Percentiles rank a stretch among this genome's conserved stretches.
Evolutionary conservation across 92 coral and sea anemone species (phyloP).

Genomic region (Bergia puertoricense): DNA sequence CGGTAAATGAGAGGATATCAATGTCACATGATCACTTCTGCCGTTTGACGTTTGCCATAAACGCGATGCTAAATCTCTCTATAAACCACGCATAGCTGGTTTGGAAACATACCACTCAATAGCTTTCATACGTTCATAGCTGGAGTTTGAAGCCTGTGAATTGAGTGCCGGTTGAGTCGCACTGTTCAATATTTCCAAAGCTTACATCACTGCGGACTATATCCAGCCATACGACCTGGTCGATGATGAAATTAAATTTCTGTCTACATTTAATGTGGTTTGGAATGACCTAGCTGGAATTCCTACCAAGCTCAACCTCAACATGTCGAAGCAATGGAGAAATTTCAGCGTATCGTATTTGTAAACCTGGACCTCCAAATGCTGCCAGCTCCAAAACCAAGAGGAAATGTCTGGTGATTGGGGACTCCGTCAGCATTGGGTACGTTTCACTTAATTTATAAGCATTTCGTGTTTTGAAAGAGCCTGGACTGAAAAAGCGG

Average conservation of each 20-base stretch:
- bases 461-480: neutral
- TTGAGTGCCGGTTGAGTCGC: too few species aligned
- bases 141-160: too few species aligned
- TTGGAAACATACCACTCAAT: too few species aligned
- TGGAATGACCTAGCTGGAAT: neutral
- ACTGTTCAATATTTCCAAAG: too few species aligned
- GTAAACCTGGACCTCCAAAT: conserved; percentile 64
- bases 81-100: too few species aligned
- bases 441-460: neutral
- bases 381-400: neutral
- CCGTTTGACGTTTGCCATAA: too few species aligned
- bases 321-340: neutral
- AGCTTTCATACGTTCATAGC: too few species aligned
- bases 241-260: neutral
- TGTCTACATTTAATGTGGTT: neutral
- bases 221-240: neutral
- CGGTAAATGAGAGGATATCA: too few species aligned
- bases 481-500: too few species aligned
- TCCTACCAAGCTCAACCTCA: neutral
- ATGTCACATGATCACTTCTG: too few species aligned
- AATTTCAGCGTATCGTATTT: conserved; percentile 55
- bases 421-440: conserved; percentile 71
- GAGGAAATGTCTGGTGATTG: conserved; percentile 49
- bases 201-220: too few species aligned
- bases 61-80: too few species aligned